phyloP scores from a whole-genome alignment of 2,797 vertebrate species.

The Hypotaenidia okinawae region DNA sequence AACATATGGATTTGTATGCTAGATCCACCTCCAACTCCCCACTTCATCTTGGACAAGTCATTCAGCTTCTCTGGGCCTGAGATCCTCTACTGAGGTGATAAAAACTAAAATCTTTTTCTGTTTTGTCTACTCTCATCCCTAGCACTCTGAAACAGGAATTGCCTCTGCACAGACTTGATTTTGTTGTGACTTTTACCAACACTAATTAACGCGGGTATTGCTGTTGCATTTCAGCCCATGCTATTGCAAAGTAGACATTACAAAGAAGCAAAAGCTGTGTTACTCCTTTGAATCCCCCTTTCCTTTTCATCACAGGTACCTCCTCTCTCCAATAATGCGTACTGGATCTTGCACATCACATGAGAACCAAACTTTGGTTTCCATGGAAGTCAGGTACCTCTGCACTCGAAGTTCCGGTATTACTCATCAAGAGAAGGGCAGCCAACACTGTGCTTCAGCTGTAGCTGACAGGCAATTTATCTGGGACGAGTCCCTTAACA shows the following conservation, averaged over 20 bases:
- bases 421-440: slow-evolving; percentile 33
- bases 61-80: background rate
- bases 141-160: background rate
- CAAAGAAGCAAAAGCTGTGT: background rate
- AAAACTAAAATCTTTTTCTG: background rate
- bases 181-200: background rate
- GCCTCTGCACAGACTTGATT: background rate
- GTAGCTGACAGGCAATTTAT: slow-evolving; percentile 29
- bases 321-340: background rate
- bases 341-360: background rate
- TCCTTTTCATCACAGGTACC: background rate
- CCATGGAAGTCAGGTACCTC: slow-evolving; percentile 35
- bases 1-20: background rate
- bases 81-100: background rate
- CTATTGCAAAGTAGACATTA: background rate
- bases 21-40: background rate
- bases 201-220: background rate
- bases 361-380: background rate
- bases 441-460: slow-evolving; percentile 2
- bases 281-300: background rate
- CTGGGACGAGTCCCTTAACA: background rate
- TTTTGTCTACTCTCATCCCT: background rate
- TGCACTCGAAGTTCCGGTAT: background rate
- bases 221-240: background rate
- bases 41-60: background rate